Evolutionary conservation across 2,797 vertebrate species (phyloP).

Genomic region (Coregonus ussuriensis): DNA sequence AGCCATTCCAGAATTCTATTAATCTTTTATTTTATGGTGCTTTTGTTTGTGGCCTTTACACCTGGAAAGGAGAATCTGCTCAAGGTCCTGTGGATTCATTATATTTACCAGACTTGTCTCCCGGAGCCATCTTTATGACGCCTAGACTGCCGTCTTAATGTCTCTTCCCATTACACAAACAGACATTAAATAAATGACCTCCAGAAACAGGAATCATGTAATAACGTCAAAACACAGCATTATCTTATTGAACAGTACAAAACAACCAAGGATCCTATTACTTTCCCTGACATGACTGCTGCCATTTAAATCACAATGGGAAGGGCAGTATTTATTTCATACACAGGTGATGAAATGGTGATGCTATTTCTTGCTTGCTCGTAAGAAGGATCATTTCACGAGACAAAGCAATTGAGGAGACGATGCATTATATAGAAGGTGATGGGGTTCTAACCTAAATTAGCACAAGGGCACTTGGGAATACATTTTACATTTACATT

Average conservation of each 20-base stretch:
- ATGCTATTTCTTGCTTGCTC: not conserved
- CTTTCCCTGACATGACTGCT: not conserved
- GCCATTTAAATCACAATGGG: not conserved
- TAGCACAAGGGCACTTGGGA: not conserved
- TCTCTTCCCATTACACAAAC: not conserved
- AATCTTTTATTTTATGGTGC: conserved; percentile 49
- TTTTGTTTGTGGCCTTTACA: conserved; percentile 18
- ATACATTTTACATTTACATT: too few species aligned
- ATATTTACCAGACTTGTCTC: conserved; percentile 2
- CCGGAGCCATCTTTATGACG: not conserved
- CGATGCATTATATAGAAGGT: not conserved
- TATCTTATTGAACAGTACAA: not conserved
- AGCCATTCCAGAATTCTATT: conserved; percentile 8
- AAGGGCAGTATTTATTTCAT: conserved; percentile 1
- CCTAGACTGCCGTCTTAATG: not conserved
- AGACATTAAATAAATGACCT: not conserved
- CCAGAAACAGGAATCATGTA: not conserved
- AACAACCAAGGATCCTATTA: not conserved
- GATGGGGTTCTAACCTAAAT: not conserved
- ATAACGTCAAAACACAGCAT: not conserved
- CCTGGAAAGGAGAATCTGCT: conserved; percentile 2
- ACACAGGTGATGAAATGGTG: not conserved
- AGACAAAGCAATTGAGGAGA: not conserved
- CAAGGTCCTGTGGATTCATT: not conserved
- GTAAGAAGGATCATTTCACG: not conserved